Base-by-base conservation (phyloP, 2,113 vertebrate species). In the Danionella cerebrum region DNA sequence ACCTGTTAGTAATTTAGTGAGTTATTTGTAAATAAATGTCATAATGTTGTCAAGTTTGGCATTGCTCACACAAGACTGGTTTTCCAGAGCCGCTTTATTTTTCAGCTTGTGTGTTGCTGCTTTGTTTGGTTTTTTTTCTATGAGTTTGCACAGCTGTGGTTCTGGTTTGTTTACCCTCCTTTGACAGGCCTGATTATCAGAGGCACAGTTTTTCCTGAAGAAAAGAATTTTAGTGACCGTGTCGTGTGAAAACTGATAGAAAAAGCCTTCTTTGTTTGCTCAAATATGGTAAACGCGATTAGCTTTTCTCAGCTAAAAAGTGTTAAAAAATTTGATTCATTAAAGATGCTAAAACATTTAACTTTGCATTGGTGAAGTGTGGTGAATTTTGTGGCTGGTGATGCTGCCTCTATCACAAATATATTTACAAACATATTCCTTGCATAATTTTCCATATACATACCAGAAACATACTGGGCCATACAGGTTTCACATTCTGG, bases 71-170 rank as follows among this genome's bases (percentile, higher is more conserved):
- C 29, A 16, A 11, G 42, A 63, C 59, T 11, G 2, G 8, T 11
- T 3, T 21, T 44, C 27, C 13, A 64, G 18, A 64, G 24, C 44
- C 47, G 33, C 44, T 36, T 41, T 31, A 25, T 25, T 60, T 13
- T 45, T 13, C 58, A 60, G 39, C 9, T 4, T 45, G 22, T 64
- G 29, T 48, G 44, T 12, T 48, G 27, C 10, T 22, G 57, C 36
- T 63, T 62, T 62, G 57, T 22, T 70, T 63, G 41, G 67, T n/a
- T 51, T 9, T 70, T 63, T 79, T 77, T 73, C 78, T 75, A 72
- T 54, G 72, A 59, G 80, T 87, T 85, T 85, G 81, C 83, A 85
- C 86, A 88, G 86, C 84, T 88, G 86, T 82, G 77, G 85, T 85
- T 86, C 82, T 69, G 69, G 64, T 78, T 66, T 47, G 81, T 78